Evolutionary conservation across 64 coral and sea anemone genomes (phyloP).

Genomic region (Actinia equina): DNA sequence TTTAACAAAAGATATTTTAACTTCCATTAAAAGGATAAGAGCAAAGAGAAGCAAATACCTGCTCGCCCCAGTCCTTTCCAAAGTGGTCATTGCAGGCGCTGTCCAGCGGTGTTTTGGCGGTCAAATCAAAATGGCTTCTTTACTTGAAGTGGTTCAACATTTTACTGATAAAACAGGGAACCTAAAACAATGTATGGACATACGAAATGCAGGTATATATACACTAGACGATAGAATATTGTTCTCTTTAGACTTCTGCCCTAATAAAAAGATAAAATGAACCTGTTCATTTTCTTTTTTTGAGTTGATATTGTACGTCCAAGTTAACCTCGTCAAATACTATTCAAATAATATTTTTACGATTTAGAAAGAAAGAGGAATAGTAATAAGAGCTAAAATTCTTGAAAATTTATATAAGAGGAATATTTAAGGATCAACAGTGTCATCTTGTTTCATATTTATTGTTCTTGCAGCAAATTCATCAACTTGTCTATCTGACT

Average conservation of each 20-base stretch:
- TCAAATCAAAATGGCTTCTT: conserved; percentile 88
- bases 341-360: too few relatives aligned
- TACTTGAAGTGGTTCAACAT: conserved; percentile 46
- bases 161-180: conserved; percentile 64
- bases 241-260: neutral
- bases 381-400: too few relatives aligned
- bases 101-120: conserved; percentile 63
- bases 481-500: conserved; percentile 59
- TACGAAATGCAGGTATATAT: conserved; percentile 62
- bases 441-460: too few relatives aligned
- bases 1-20: too few relatives aligned
- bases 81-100: neutral
- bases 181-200: conserved; percentile 79
- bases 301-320: neutral
- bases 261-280: neutral
- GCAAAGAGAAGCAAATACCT: too few relatives aligned
- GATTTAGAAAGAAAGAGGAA: too few relatives aligned
- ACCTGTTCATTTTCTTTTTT: neutral
- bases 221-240: neutral
- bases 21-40: too few relatives aligned
- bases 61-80: neutral
- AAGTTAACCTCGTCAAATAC: too few relatives aligned
- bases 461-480: conserved; percentile 26
- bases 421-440: too few relatives aligned
- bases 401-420: too few relatives aligned